phyloP scores from a whole-genome alignment of 2,888 invertebrate genomes.

The Sphaerophoria taeniata region DNA sequence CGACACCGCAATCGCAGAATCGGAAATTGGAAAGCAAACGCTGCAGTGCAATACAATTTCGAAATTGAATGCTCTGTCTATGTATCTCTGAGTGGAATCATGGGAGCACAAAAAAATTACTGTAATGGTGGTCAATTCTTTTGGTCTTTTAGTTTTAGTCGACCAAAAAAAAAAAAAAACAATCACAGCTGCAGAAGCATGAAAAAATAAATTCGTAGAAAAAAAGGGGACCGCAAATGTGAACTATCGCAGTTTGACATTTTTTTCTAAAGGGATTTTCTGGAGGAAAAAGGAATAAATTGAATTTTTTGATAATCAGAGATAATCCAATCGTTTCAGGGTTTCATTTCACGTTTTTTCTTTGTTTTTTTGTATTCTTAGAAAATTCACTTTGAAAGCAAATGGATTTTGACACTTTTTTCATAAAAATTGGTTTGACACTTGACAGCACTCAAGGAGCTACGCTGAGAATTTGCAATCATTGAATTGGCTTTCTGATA shows the following conservation, averaged over 20 bases:
- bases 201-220: constrained; percentile 47
- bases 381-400: neutral
- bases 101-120: too few species aligned
- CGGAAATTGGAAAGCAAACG: constrained; percentile 72
- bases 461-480: too few species aligned
- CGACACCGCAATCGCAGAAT: constrained; percentile 28
- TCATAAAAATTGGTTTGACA: constrained; percentile 45
- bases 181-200: neutral
- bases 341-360: neutral
- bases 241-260: constrained; percentile 16
- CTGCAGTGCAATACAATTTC: constrained; percentile 63
- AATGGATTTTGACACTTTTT: constrained; percentile 36
- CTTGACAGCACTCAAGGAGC: neutral
- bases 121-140: too few species aligned
- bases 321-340: constrained; percentile 49
- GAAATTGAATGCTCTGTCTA: constrained; percentile 65
- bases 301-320: constrained; percentile 59
- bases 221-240: neutral
- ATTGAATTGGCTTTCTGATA: too few species aligned
- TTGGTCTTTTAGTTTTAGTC: too few species aligned
- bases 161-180: too few species aligned
- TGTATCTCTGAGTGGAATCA: neutral
- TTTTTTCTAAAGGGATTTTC: constrained; percentile 11
- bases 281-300: constrained; percentile 56
- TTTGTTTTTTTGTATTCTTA: neutral